Base-by-base conservation (phyloP, 2,797 vertebrate genomes). In the Pangasius macronema region DNA sequence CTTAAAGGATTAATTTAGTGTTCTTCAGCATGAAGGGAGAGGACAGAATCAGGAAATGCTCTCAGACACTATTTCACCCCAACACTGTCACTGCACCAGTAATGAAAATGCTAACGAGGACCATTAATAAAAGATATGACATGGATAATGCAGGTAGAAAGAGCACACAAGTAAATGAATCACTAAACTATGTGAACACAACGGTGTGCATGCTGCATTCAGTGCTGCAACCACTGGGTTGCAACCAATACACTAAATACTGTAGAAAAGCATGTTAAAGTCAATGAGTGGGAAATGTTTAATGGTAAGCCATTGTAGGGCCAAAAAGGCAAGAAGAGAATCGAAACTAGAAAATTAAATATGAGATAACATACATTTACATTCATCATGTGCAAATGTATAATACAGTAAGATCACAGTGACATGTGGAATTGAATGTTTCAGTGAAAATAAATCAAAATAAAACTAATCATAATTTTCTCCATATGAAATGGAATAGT, bases 341-440 rank as follows among this genome's bases (percentile, higher is more conserved):
- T 61, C 6, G 22, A 89, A 89, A 84, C 75, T 57, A 13, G 53
- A 46, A 46, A 83, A 79, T 27, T 68, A 77, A 39, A 14, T 39
- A 79, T 85, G 49, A 68, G 46, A n/a, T 42, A 85, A 86, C 86
- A 92, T 88, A 91, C 92, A 93, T 94, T 91, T 92, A 80, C 93
- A 88, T 87, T 61, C 65, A 73, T 53, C 68, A 33, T 46, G 49
- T 85, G 76, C 77, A 87, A 83, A 89, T 85, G 85, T 83, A 88
- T 72, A 86, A 88, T 82, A 89, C 61, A 87, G n/a, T 68, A 83
- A 84, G 79, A 87, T 65, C 53, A 80, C 55, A 51, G 36, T 82
- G n/a, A 39, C 67, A 85, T 79, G 76, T 85, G 42, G 57, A 81
- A 80, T 20, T 55, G 42, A 30, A 85, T 90, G 87, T 79, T 77